These are phyloP conservation scores for Macropus fuliginosus DNA, from an alignment of 2,797 vertebrate genomes.

Conservation along the genomic window DNA sequence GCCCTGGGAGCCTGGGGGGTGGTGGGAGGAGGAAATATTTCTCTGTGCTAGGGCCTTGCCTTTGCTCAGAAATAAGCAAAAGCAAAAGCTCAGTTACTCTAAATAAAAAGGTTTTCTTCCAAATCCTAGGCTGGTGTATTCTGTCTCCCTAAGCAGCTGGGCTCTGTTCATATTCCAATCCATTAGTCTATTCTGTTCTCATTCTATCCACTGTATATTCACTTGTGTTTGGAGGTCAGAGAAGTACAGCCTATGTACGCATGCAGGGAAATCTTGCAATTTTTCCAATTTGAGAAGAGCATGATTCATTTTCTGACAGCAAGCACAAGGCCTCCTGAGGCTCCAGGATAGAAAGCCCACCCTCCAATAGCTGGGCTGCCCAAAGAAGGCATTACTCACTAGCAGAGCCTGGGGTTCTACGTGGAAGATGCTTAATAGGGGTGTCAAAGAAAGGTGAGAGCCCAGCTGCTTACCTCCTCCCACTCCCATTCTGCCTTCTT, in stretches of 20 bases:
- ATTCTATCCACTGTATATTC: background rate
- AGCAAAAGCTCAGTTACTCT: background rate
- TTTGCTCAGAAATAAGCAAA: background rate
- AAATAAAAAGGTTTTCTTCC: background rate
- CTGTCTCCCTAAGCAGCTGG: background rate
- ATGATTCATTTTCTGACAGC: conserved; percentile 10
- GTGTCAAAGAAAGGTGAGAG: background rate
- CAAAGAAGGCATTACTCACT: background rate
- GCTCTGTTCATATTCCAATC: background rate
- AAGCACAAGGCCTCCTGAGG: background rate
- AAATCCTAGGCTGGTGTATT: background rate
- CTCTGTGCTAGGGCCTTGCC: background rate
- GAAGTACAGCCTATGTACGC: background rate
- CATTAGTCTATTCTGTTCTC: background rate
- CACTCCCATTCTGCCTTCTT: background rate
- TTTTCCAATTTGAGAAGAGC: conserved; percentile 7
- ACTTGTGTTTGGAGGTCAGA: background rate
- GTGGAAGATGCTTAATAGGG: background rate
- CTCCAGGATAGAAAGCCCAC: background rate
- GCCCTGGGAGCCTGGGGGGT: background rate
- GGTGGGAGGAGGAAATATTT: background rate
- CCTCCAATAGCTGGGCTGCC: background rate
- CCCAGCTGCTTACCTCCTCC: background rate
- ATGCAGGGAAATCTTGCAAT: background rate
- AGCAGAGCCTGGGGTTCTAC: background rate